Percentiles rank a stretch among this genome's conserved stretches.
phyloP scores from a whole-genome alignment of 2,797 vertebrate species.

The Gambusia yucatana region DNA sequence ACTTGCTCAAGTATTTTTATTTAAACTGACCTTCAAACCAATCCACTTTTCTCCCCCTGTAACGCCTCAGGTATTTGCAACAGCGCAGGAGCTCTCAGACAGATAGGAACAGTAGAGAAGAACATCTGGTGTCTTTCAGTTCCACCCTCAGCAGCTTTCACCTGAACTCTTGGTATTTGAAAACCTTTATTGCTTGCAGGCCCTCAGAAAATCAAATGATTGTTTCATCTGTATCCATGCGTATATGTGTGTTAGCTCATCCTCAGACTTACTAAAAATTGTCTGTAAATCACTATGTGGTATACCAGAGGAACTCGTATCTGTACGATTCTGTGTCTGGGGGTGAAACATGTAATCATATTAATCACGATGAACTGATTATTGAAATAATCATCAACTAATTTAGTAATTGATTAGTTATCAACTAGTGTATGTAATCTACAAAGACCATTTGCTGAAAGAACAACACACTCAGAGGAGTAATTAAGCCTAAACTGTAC shows the following conservation, averaged over 20 bases:
- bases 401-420: too few species aligned
- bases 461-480: too few species aligned
- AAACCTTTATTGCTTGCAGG: slow-evolving; percentile 44
- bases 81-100: slow-evolving; percentile 56
- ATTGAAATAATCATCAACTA: too few species aligned
- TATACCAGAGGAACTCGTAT: neutral
- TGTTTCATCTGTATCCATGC: slow-evolving; percentile 56
- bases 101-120: slow-evolving; percentile 49
- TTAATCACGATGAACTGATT: too few species aligned
- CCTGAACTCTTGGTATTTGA: slow-evolving; percentile 59
- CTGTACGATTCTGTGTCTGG: neutral
- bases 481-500: too few species aligned
- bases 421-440: too few species aligned
- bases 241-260: slow-evolving; percentile 22
- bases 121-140: slow-evolving; percentile 75
- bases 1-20: slow-evolving; percentile 80
- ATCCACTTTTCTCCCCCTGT: slow-evolving; percentile 69
- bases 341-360: too few species aligned
- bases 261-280: neutral
- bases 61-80: slow-evolving; percentile 67
- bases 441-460: too few species aligned
- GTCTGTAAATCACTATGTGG: neutral
- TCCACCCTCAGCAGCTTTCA: slow-evolving; percentile 61
- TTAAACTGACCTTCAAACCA: slow-evolving; percentile 83
- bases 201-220: slow-evolving; percentile 44